Conservation (phyloP, 2,113 vertebrate genomes). For the Pteropus alecto region DNA sequence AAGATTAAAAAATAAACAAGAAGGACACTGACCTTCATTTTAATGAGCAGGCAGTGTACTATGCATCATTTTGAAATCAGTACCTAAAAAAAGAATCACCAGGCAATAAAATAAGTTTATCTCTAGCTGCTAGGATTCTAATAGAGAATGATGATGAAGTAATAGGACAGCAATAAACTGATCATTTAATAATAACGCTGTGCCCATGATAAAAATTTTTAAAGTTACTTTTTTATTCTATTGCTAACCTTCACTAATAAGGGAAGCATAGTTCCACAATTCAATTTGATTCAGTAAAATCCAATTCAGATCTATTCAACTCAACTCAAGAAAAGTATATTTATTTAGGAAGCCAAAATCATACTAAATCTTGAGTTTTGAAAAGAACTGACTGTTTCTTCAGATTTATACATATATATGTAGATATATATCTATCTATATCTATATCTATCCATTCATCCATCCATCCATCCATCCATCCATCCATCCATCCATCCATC, state of each 20-base stretch:
- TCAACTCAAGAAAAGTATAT: not conserved
- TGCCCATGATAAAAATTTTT: not conserved
- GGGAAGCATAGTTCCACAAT: not conserved
- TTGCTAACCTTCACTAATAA: not conserved
- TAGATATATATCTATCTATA: not conserved
- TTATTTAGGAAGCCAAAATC: not conserved
- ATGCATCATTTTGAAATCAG: not conserved
- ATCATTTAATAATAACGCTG: not conserved
- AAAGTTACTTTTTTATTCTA: constrained; percentile 7
- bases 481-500: no score
- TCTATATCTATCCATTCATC: not conserved
- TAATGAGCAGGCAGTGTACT: not conserved
- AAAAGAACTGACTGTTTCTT: not conserved
- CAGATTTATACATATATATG: not conserved
- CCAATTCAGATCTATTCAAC: not conserved
- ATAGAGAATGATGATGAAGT: not conserved
- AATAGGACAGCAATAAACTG: not conserved
- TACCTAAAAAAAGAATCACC: not conserved
- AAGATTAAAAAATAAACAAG: not conserved
- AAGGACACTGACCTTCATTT: not conserved
- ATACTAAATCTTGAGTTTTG: not conserved
- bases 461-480: not conserved
- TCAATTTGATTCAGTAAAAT: not conserved
- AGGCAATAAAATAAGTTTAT: not conserved
- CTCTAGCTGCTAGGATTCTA: not conserved